Evolutionary conservation across 2,888 invertebrate species (phyloP).

Genomic region (Theretra japonica): DNA sequence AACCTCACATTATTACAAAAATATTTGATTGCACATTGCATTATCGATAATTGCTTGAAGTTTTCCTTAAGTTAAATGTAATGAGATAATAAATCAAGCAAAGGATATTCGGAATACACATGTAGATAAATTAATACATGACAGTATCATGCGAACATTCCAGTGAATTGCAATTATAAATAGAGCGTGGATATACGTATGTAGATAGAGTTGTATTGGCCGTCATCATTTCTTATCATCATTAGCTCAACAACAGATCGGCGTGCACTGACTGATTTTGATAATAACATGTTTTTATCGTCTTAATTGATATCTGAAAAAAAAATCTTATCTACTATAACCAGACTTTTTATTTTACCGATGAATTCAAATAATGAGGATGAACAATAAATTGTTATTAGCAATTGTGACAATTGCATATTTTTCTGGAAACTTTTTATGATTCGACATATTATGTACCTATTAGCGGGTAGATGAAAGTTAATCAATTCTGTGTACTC

Average conservation of each 20-base stretch:
- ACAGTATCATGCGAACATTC: background rate
- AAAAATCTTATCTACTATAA: conserved; percentile 26
- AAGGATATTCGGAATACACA: background rate
- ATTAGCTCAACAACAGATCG: conserved; percentile 21
- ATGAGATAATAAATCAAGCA: background rate
- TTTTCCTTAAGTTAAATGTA: background rate
- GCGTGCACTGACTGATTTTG: conserved; percentile 26
- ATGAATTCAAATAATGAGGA: conserved; percentile 13
- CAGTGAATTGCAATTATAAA: background rate
- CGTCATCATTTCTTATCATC: conserved; percentile 4
- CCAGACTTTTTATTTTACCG: conserved; percentile 27
- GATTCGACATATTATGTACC: too few relatives aligned
- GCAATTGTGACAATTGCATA: background rate
- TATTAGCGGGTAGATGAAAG: too few relatives aligned
- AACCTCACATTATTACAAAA: too few relatives aligned
- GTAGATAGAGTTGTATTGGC: background rate
- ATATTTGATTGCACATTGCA: too few relatives aligned
- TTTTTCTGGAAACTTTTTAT: background rate
- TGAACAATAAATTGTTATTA: background rate
- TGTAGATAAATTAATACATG: background rate
- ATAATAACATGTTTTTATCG: conserved; percentile 1
- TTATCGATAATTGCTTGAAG: background rate
- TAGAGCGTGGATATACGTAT: background rate
- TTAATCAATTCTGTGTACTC: too few relatives aligned
- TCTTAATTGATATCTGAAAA: conserved; percentile 9